Base-by-base conservation (phyloP, 2,888 invertebrate species). In the Aphodius sticticus region DNA sequence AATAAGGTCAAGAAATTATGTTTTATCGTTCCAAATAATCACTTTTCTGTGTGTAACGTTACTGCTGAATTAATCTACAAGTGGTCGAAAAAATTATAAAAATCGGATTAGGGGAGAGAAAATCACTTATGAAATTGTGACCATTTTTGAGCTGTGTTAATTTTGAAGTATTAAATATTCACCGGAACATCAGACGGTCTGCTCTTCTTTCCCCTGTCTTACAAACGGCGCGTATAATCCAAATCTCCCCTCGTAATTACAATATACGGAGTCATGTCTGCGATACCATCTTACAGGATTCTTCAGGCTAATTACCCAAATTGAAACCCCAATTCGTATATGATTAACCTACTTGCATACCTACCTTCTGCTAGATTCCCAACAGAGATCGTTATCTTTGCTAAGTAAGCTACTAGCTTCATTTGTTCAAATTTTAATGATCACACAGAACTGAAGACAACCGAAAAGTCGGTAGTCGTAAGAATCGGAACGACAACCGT, bases 301-400 rank as follows among this genome's bases (percentile, higher is more conserved):
- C 53, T 53, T 53, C 53, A 53, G 12, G 53, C 53, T 53, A 53
- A 53, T 53, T 53, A 53, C 53, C 53, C 53, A 5, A 53, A 53
- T 53, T 53, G 53, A 53, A 53, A 53, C 53, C 53, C 53, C 53
- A 53, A 53, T 53, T 53, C 53, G 53, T 9, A 53, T 53, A 53
- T 53, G 53, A 53, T 53, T 53, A 53, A 53, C 53, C 53, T 53
- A 53, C 53, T 53, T 53, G 53, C 53, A 53, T 53, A 53, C 53
- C 12, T 53, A 53, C 53, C 12, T 53, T 53, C 9, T 53, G 53
- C 12, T 53, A 7, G 53, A 53, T 2, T 53, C 53, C 53, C 7
- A 7, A 53, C 53, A 53, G 9, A 9, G 53, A 53, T 53, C 9
- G 7, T 53, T 53, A 53, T 53, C 53, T 53, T 53, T 53, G 53